phyloP scores from a whole-genome alignment of 2,888 invertebrate species.

The Epistrophe grossulariae region DNA sequence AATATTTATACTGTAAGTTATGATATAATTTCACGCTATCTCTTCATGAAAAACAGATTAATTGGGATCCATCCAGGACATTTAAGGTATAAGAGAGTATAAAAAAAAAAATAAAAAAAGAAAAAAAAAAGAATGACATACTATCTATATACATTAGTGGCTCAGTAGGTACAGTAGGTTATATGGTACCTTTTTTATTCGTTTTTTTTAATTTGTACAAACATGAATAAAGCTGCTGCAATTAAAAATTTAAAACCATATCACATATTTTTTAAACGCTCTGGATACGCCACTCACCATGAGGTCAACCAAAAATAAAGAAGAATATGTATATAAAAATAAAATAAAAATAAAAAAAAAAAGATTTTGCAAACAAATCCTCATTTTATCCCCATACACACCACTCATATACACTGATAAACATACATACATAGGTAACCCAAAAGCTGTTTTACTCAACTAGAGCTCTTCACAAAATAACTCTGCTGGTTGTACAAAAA shows the following conservation, averaged over 20 bases:
- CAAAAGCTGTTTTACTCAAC: constrained; percentile 58
- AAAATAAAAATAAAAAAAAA: too few relatives aligned
- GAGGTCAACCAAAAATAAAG: constrained; percentile 37
- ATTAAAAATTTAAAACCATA: constrained; percentile 45
- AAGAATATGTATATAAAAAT: not conserved
- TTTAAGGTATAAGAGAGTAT: constrained; percentile 83
- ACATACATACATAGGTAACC: constrained; percentile 38
- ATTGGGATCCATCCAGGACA: constrained; percentile 85
- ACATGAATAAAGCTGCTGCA: constrained; percentile 31
- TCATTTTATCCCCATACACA: constrained; percentile 46
- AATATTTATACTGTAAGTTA: constrained; percentile 74
- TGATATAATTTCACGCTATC: constrained; percentile 79
- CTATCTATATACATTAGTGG: constrained; percentile 20
- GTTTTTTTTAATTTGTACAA: constrained; percentile 3
- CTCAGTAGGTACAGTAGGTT: constrained; percentile 52
- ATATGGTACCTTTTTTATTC: constrained; percentile 37
- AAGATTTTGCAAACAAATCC: constrained; percentile 55
- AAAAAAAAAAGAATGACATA: constrained; percentile 38
- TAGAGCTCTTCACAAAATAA: constrained; percentile 18
- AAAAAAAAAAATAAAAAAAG: not conserved
- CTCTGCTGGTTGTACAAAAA: not conserved
- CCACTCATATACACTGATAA: too few relatives aligned
- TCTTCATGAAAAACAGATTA: constrained; percentile 81
- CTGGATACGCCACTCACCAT: constrained; percentile 31
- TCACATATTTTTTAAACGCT: constrained; percentile 41